These are phyloP conservation scores for Trachelus tabidus DNA, from an alignment of 2,888 invertebrate species.

Conservation along the genomic window DNA sequence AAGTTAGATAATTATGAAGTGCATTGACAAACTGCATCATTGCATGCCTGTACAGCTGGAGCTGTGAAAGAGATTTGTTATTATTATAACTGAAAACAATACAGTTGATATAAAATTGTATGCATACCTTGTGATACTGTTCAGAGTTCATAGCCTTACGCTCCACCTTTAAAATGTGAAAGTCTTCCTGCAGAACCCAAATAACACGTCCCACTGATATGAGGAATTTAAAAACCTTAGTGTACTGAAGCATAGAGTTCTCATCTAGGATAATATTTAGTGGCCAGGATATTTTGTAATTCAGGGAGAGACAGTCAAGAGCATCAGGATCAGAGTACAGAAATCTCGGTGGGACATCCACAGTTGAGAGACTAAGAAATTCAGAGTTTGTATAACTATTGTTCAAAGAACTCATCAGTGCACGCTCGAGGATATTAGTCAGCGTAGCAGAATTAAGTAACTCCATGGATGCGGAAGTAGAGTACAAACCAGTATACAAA, in stretches of 20 bases:
- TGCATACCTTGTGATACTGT: conserved; percentile 73
- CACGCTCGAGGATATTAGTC: conserved; percentile 76
- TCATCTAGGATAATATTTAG: conserved; percentile 81
- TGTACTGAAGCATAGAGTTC: conserved; percentile 77
- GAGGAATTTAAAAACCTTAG: conserved; percentile 80
- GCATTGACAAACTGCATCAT: conserved; percentile 83
- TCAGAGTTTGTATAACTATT: conserved; percentile 55
- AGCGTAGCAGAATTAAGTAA: conserved; percentile 77
- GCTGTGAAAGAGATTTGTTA: conserved; percentile 26
- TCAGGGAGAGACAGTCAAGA: conserved; percentile 75
- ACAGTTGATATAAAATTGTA: background rate
- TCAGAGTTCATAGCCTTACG: conserved; percentile 68
- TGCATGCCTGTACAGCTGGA: conserved; percentile 79
- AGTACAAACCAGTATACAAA: conserved; percentile 75
- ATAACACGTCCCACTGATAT: conserved; percentile 81
- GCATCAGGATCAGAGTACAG: conserved; percentile 71
- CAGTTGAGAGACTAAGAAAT: conserved; percentile 54
- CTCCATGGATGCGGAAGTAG: conserved; percentile 74
- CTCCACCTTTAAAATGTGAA: conserved; percentile 74
- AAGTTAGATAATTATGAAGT: conserved; percentile 81
- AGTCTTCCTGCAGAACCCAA: conserved; percentile 80
- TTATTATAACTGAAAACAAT: background rate
- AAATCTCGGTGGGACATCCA: conserved; percentile 44
- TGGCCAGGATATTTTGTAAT: conserved; percentile 82
- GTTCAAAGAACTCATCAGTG: conserved; percentile 75